Base-by-base conservation (phyloP, 1,140 invertebrate species). In the Monomorium pharaonis region DNA sequence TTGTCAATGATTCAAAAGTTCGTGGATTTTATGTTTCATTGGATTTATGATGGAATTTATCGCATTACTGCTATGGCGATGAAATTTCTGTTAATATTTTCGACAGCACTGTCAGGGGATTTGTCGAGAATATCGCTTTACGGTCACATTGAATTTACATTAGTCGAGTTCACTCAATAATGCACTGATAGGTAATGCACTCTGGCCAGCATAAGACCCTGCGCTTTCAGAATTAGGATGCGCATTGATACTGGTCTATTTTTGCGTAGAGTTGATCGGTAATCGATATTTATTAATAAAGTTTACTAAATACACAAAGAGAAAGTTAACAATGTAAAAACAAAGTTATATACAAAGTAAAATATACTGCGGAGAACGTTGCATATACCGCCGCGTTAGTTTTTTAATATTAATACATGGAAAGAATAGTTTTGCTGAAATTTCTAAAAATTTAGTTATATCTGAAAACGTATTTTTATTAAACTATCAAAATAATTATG, bases 21-120 rank as follows among this genome's bases (percentile, higher is more conserved):
- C 10, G 33, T 16, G 44, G 44, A 80, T 80, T 80, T 80, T 69
- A 42, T 69, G 24, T 69, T 80, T 56, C 16, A 69, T 80, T 80
- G 51, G 14, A 83, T 83, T 69, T 6, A 27, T 16, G 47, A 27
- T 42, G 18, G 49, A 42, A 54, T 56, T 60, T 14, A 58, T 47
- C 7, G 14, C 51, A 33, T 37, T 30, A 18, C 56, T 33, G 37
- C 51, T 60, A 42, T 3, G n/a, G 27, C n/a, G 54, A 58, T 74
- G 24, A 72, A 83, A 83, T 83, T 69, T 72, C 51, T 54, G 37
- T 42, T 58, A 33, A 83, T 83, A 83, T 72, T 83, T 83, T 83
- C 51, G 54, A 83, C 69, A 74, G 49, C 14, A 33, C 16, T 80
- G 77, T 37, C 62, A 54, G 16, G 27, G 51, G 37, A 83, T 62